A percentile compares a stretch with the other conserved stretches of the same genome.
phyloP scores from a whole-genome alignment of 2,888 invertebrate genomes.

The Osmoderma eremita region DNA sequence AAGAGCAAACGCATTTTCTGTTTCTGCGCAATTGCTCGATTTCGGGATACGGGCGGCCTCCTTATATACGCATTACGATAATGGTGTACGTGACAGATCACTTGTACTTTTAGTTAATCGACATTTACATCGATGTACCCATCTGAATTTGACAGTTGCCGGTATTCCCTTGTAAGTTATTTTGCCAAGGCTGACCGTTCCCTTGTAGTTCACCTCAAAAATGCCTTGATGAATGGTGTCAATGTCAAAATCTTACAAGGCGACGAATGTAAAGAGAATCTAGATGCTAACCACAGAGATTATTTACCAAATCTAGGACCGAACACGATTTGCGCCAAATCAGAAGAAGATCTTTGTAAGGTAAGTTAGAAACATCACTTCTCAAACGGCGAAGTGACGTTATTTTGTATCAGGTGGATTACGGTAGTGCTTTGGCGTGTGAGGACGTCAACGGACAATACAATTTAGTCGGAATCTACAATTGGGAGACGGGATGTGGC shows the following conservation, averaged over 20 bases:
- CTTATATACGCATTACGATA: no score
- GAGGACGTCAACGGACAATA: conserved; percentile 75
- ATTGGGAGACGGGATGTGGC: conserved; percentile 77
- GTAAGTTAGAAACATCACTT: conserved; percentile 61
- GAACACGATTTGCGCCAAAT: conserved; percentile 77
- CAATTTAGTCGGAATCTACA: conserved; percentile 78
- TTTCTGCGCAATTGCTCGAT: no score
- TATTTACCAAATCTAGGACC: conserved; percentile 69
- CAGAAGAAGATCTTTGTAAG: conserved; percentile 78
- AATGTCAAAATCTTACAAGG: conserved; percentile 73
- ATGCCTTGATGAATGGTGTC: conserved; percentile 79
- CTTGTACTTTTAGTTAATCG: no score
- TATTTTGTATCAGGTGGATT: conserved; percentile 66
- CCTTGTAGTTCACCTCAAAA: conserved; percentile 75
- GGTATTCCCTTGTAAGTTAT: no score
- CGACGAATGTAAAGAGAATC: conserved; percentile 70
- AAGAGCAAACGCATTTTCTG: no score
- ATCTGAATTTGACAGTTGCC: neutral
- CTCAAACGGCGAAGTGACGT: no score
- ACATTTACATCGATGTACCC: neutral
- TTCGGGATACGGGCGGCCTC: neutral
- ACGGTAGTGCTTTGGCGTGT: conserved; percentile 85
- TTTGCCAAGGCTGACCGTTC: neutral
- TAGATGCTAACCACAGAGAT: conserved; percentile 68
- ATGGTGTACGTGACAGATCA: no score